Conservation (phyloP, 1,140 invertebrate genomes). For the Temnothorax nylanderi region DNA sequence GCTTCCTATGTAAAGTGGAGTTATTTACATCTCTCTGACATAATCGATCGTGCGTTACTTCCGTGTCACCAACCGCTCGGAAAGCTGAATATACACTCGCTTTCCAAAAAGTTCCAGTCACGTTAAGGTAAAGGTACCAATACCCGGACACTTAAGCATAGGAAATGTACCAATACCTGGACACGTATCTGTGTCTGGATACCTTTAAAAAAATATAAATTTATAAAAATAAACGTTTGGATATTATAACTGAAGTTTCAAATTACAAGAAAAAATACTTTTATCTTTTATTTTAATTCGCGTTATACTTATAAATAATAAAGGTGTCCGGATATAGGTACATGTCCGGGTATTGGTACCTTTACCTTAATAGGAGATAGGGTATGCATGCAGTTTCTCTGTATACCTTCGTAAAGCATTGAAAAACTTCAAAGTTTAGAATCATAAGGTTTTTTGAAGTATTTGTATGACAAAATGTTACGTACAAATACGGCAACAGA, state of each 20-base stretch:
- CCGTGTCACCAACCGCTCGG: constrained; percentile 65
- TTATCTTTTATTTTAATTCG: too few relatives aligned
- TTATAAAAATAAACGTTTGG: too few relatives aligned
- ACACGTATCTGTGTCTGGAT: too few relatives aligned
- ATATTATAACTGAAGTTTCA: too few relatives aligned
- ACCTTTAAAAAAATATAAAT: too few relatives aligned
- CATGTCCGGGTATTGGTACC: too few relatives aligned
- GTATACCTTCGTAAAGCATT: background rate
- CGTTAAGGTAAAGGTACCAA: background rate
- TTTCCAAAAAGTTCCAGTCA: constrained; percentile 48
- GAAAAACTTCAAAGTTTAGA: background rate
- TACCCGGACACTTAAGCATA: too few relatives aligned
- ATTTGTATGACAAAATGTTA: background rate
- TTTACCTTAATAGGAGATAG: constrained; percentile 25
- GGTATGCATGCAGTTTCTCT: background rate
- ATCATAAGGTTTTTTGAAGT: background rate
- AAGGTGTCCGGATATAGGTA: too few relatives aligned
- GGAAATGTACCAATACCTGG: too few relatives aligned
- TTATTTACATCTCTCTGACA: constrained; percentile 68
- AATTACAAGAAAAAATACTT: too few relatives aligned
- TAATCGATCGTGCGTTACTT: constrained; percentile 74
- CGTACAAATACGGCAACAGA: background rate
- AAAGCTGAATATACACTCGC: constrained; percentile 48
- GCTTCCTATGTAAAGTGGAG: constrained; percentile 56
- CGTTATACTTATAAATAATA: too few relatives aligned